These are phyloP conservation scores for Brachionus rubens DNA, from an alignment of 1,140 invertebrate genomes.

Conservation along the genomic window DNA sequence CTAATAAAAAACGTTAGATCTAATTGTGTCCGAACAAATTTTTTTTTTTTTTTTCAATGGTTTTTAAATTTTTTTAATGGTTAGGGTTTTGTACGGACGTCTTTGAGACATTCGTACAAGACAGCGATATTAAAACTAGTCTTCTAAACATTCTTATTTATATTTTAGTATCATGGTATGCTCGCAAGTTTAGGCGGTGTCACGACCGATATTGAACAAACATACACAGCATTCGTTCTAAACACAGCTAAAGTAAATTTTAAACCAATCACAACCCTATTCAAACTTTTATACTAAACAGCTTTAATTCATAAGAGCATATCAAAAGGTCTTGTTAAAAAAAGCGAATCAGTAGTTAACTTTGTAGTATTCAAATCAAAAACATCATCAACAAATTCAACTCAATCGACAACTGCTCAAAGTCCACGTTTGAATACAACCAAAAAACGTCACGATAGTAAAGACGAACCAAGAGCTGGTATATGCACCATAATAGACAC, in stretches of 20 bases:
- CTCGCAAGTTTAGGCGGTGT: constrained; percentile 80
- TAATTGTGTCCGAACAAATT: too few species aligned
- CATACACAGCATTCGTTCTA: constrained; percentile 88
- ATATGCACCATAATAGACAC: constrained; percentile 81
- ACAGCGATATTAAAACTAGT: too few species aligned
- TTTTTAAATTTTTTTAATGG: too few species aligned
- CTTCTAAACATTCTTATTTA: too few species aligned
- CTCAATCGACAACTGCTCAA: neutral
- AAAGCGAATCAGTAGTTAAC: constrained; percentile 88
- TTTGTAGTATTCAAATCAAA: constrained; percentile 34
- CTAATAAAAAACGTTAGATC: too few species aligned
- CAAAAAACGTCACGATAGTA: constrained; percentile 28
- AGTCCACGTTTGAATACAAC: neutral
- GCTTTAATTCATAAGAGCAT: constrained; percentile 56
- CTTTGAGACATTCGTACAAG: too few species aligned
- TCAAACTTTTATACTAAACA: constrained; percentile 20
- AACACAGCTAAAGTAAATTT: constrained; percentile 79
- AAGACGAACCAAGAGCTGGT: constrained; percentile 68
- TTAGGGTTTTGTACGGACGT: too few species aligned
- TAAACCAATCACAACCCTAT: constrained; percentile 40
- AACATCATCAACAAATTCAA: neutral
- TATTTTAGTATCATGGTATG: constrained; percentile 56
- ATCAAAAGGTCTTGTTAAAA: constrained; percentile 66
- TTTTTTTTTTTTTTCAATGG: too few species aligned
- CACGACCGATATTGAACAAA: constrained; percentile 70